Conservation (phyloP, 2,888 invertebrate species). For the Trichopoda pennipes region DNA sequence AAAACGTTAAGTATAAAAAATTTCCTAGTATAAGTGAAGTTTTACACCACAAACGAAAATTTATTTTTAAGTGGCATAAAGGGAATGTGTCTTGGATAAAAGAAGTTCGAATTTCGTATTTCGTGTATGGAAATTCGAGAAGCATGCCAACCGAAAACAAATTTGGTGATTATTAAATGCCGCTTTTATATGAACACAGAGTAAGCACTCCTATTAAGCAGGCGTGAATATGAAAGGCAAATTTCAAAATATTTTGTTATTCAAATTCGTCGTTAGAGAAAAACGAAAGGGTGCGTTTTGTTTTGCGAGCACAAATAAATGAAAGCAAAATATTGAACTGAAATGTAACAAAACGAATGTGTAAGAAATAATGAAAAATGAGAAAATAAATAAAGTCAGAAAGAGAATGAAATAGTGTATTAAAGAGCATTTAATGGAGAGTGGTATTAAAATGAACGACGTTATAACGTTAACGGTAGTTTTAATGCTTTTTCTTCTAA, state of each 20-base stretch:
- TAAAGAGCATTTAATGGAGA: conserved; percentile 9
- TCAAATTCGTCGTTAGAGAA: conserved; percentile 13
- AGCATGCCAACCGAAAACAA: conserved; percentile 27
- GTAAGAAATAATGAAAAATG: not conserved
- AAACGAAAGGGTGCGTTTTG: conserved; percentile 56
- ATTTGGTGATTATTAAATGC: conserved; percentile 50
- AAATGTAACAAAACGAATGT: conserved; percentile 37
- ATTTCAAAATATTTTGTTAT: not conserved
- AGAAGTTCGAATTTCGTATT: conserved; percentile 24
- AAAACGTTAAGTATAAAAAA: not conserved
- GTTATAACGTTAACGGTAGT: conserved; percentile 48
- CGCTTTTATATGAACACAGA: conserved; percentile 34
- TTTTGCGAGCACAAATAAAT: conserved; percentile 27
- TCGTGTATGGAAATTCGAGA: conserved; percentile 9
- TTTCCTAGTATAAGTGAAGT: conserved; percentile 35
- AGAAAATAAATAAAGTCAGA: conserved; percentile 2
- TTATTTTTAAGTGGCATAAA: not conserved
- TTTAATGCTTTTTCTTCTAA: not conserved
- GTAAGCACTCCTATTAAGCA: not conserved
- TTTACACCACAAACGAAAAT: conserved; percentile 2
- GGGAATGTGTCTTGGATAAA: conserved; percentile 18
- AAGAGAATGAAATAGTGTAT: not conserved
- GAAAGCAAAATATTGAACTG: conserved; percentile 36
- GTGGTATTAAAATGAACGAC: not conserved
- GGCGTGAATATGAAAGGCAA: conserved; percentile 35